Evolutionary conservation across 2,113 vertebrate genomes (phyloP), one percentile per base, ranked within the genome.

Genomic region (Mandrillus leucophaeus): DNA sequence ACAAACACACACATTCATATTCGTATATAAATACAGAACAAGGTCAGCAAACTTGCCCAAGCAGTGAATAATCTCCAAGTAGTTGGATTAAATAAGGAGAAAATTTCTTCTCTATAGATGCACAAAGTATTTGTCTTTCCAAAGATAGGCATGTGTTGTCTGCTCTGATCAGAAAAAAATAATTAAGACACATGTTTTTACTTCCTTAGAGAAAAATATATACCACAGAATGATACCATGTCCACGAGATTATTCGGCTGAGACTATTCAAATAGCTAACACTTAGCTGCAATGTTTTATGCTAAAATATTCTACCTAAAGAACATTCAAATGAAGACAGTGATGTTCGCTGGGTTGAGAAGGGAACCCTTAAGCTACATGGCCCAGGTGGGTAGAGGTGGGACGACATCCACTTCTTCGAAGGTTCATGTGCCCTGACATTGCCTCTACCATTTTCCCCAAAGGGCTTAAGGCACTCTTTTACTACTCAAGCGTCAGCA

Each of bases 401-500:
- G 35, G 73, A 78, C 0, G 8, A 25, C 35, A 14, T 48, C 25
- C 14, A 20, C 50, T 32, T 78, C 45, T 48, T 11, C 25, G 85
- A 88, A 59, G 43, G n/a, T 6, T 25, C 7, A 0, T 35, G 22
- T 35, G 40, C 52, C 57, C 80, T 55, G 18, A 38, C 7, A 4
- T 5, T 10, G 38, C 35, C 5, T 14, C 52, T 8, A 35, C 6
- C 14, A 0, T n/a, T 43, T 13, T 5, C 48, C 59, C 73, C n/a
- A 23, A 55, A 57, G 92, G 43, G 17, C 5, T 9, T 9, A 12
- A 4, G 35, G 25, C 52, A 4, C 5, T n/a, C 38, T 32, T 43
- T 32, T 12, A 23, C 50, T 72, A 17, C n/a, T 81, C 57, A 17
- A 64, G 35, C 96, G 35, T 93, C 87, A 86, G 90, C 92, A 95